These are phyloP conservation scores for Lepidochrysops patricia DNA, from an alignment of 2,888 invertebrate species.

Conservation along the genomic window DNA sequence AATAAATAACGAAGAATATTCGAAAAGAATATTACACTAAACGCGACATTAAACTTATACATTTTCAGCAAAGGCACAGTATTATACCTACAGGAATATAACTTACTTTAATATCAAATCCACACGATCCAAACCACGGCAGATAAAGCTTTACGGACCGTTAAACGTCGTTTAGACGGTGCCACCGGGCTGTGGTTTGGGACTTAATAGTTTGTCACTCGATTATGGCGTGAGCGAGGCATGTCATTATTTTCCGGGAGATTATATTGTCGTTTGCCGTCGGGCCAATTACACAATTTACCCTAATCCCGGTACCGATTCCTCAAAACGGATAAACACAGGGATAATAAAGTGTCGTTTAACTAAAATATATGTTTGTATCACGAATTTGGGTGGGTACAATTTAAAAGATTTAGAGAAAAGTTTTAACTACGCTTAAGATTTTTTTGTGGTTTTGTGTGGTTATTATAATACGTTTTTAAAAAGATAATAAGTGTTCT, in stretches of 20 bases:
- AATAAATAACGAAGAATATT: too few relatives aligned
- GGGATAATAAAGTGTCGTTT: slow-evolving; percentile 72
- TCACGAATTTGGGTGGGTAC: slow-evolving; percentile 14
- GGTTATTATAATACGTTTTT: slow-evolving; percentile 4
- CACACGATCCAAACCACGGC: neutral
- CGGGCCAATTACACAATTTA: slow-evolving; percentile 45
- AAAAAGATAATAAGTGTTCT: neutral
- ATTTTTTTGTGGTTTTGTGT: slow-evolving; percentile 6
- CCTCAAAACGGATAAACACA: slow-evolving; percentile 61
- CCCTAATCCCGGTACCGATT: slow-evolving; percentile 37
- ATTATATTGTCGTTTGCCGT: slow-evolving; percentile 63
- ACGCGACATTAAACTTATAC: too few relatives aligned
- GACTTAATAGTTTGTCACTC: slow-evolving; percentile 68
- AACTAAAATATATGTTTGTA: slow-evolving; percentile 58
- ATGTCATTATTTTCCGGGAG: slow-evolving; percentile 59
- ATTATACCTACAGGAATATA: too few relatives aligned
- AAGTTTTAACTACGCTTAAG: slow-evolving; percentile 22
- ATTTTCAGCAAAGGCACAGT: too few relatives aligned
- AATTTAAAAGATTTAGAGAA: slow-evolving; percentile 1
- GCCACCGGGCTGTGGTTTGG: slow-evolving; percentile 23
- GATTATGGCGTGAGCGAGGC: slow-evolving; percentile 58
- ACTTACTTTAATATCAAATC: neutral
- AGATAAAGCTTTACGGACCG: neutral
- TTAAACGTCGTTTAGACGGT: slow-evolving; percentile 21
- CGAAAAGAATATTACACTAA: too few relatives aligned